Base-by-base conservation (phyloP, 2,888 invertebrate species). In the Aspidiotus rigidus region DNA sequence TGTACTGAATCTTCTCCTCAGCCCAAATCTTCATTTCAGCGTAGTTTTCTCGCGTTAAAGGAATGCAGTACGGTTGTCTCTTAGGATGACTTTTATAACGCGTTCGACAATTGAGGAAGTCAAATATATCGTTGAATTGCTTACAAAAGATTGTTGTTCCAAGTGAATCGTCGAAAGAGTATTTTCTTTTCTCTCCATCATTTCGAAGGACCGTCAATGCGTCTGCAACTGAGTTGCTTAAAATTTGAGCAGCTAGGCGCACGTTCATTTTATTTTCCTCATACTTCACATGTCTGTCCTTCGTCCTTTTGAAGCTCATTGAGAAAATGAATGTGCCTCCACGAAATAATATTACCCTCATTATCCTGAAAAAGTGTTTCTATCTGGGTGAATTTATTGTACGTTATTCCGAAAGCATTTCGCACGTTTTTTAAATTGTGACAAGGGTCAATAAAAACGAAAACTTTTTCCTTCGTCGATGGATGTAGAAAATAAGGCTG, bases 181-280 rank as follows among this genome's bases (percentile, higher is more conserved):
- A 44, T 2, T 42, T 39, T 28, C 7, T 28, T 44, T 62, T 44
- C 3, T 11, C 16, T 13, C 40, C 53, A 9, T 15, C 40, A 10
- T 28, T 17, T 10, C n/a, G 39, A 8, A 59, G 7, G 16, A 59
- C 16, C 59, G 28, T 17, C 28, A 59, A 17, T 8, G 59, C 15
- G 28, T 59, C 59, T 9, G 7, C 59, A 11, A 17, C 17, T 28
- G 59, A 59, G 28, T 59, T 59, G 8, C 16, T 16, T 7, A 59
- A 17, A 8, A 13, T 17, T 39, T 59, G 59, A 9, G 28, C 59
- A 9, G 28, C 59, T 28, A 28, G 13, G 16, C 54, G 40, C 11
- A 69, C 69, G 40, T 61, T 69, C 69, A 69, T 69, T 39, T 53
- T 60, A 17, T 69, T 69, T 53, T 69, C 69, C 10, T n/a, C 13